A percentile compares a stretch with the other conserved stretches of the same genome.
Conservation (phyloP, 2,113 vertebrate species). For the Anolis carolinensis region DNA sequence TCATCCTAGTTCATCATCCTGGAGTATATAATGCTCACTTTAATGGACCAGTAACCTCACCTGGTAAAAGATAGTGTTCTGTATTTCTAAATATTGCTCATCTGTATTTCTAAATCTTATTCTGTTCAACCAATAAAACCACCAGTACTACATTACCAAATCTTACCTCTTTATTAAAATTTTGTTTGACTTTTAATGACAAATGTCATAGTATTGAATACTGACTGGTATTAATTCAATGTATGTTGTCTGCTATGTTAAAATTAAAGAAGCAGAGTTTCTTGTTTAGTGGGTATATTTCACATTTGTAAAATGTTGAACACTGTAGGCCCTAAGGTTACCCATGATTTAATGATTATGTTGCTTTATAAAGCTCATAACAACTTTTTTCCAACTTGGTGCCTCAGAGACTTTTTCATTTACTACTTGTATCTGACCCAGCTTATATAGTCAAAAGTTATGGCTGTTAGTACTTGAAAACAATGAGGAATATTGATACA, state of each 20-base stretch:
- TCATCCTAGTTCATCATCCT: too few species aligned
- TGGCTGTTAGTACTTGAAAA: not conserved
- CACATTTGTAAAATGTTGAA: not conserved
- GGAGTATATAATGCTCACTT: not conserved
- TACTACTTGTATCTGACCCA: not conserved
- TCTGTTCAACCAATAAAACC: not conserved
- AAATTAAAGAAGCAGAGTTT: not conserved
- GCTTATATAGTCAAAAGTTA: not conserved
- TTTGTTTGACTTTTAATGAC: not conserved
- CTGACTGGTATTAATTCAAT: not conserved
- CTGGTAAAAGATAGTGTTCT: not conserved
- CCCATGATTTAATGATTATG: not conserved
- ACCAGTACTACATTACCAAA: not conserved
- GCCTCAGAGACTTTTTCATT: not conserved
- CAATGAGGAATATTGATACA: not conserved
- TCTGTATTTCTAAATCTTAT: not conserved
- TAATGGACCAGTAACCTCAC: not conserved
- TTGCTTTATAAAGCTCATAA: not conserved
- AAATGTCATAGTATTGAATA: not conserved
- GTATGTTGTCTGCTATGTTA: not conserved
- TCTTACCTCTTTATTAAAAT: not conserved
- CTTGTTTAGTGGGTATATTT: not conserved
- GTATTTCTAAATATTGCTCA: not conserved
- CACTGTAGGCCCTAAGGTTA: not conserved
- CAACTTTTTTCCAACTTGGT: not conserved